Conservation (phyloP, 2,888 invertebrate species). For the Caenorhabditis sp. region DNA sequence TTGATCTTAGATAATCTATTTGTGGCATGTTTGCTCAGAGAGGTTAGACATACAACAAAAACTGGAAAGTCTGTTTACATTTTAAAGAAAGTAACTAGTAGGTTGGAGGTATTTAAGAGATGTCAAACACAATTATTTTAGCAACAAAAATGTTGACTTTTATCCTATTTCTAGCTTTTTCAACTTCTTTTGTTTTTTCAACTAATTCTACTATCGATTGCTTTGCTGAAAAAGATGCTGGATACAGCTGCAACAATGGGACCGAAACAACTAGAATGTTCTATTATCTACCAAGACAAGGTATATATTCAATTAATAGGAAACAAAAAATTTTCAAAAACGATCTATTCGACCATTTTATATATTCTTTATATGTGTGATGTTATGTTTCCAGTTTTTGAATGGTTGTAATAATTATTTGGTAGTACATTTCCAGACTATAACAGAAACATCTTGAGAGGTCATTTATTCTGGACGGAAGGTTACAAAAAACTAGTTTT, state of each 20-base stretch:
- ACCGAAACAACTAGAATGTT: conserved; percentile 25
- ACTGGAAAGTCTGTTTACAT: neutral
- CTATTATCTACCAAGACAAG: conserved; percentile 31
- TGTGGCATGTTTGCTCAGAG: neutral
- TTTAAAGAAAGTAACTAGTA: neutral
- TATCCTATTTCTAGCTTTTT: neutral
- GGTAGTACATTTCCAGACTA: neutral
- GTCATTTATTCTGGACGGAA: neutral
- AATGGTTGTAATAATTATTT: neutral
- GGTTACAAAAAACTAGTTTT: neutral
- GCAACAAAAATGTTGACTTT: neutral
- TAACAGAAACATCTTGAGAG: neutral
- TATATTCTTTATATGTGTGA: neutral
- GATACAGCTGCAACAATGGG: conserved; percentile 18
- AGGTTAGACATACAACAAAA: neutral
- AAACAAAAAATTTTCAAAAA: neutral
- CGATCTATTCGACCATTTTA: neutral
- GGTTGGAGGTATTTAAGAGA: neutral
- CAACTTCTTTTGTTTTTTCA: neutral
- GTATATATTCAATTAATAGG: neutral
- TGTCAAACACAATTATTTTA: neutral
- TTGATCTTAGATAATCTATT: neutral
- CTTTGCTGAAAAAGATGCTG: conserved; percentile 21
- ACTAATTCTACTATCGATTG: conserved; percentile 4
- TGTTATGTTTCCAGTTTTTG: neutral